phyloP scores from a whole-genome alignment of 2,888 invertebrate genomes.

The Dinocampus coccinellae region DNA sequence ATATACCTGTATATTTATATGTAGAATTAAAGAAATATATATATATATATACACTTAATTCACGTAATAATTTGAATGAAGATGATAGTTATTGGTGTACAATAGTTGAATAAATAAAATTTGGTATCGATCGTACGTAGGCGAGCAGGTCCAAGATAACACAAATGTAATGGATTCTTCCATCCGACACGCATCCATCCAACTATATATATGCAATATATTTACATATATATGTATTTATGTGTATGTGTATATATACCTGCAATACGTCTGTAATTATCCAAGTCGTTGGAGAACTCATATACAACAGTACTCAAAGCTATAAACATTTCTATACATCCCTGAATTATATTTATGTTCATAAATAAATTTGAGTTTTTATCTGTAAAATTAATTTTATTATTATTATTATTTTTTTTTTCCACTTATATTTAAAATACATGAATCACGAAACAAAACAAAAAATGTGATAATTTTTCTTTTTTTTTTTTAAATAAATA shows the following conservation, averaged over 20 bases:
- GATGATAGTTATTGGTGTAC: constrained; percentile 34
- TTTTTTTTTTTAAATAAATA: too few relatives aligned
- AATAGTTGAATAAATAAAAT: constrained; percentile 49
- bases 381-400: background rate
- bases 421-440: too few relatives aligned
- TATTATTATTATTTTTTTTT: too few relatives aligned
- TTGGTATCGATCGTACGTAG: constrained; percentile 51
- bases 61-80: background rate
- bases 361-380: background rate
- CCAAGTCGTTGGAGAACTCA: constrained; percentile 49
- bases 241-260: background rate
- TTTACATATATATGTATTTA: background rate
- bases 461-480: too few relatives aligned
- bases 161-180: constrained; percentile 46
- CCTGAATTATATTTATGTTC: background rate
- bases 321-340: background rate
- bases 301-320: constrained; percentile 7
- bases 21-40: too few relatives aligned
- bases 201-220: constrained; percentile 25
- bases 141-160: constrained; percentile 55
- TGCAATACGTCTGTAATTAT: constrained; percentile 59
- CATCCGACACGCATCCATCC: constrained; percentile 63
- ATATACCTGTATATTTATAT: background rate
- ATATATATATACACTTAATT: background rate
- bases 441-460: background rate